Conservation (phyloP, 1,140 invertebrate genomes). For the Pissodes strobi region DNA sequence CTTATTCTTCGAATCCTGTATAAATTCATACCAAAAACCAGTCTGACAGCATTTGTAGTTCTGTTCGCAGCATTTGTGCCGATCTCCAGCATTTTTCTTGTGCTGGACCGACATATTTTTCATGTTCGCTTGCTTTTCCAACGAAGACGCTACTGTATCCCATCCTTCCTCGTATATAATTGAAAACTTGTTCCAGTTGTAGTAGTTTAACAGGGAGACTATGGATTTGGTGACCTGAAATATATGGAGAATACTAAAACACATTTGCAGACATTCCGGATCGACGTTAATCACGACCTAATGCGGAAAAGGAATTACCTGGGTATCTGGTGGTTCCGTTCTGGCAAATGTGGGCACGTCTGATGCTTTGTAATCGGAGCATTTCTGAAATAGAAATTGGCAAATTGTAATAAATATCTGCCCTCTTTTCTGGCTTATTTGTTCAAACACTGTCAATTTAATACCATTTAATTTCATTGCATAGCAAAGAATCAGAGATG, state of each 20-base stretch:
- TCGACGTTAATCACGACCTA: neutral
- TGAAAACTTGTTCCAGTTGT: slow-evolving; percentile 92
- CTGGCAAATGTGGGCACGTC: slow-evolving; percentile 89
- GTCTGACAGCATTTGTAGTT: slow-evolving; percentile 72
- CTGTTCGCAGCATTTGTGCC: slow-evolving; percentile 75
- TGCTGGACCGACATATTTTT: slow-evolving; percentile 82
- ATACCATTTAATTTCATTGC: too few relatives aligned
- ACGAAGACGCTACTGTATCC: slow-evolving; percentile 75
- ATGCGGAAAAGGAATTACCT: slow-evolving; percentile 61
- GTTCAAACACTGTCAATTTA: too few relatives aligned
- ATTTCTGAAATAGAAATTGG: slow-evolving; percentile 79
- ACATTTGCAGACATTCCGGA: slow-evolving; percentile 14
- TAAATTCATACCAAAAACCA: slow-evolving; percentile 80
- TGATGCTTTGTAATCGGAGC: slow-evolving; percentile 86
- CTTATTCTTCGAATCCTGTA: slow-evolving; percentile 85
- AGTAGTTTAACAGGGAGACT: slow-evolving; percentile 84
- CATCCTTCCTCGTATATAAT: slow-evolving; percentile 86
- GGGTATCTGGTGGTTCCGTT: slow-evolving; percentile 90
- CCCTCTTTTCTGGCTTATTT: neutral
- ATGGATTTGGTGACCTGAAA: slow-evolving; percentile 89
- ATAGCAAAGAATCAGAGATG: too few relatives aligned
- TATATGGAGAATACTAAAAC: slow-evolving; percentile 29
- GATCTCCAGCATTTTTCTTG: slow-evolving; percentile 67
- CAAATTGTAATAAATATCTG: neutral
- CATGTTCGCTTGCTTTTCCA: slow-evolving; percentile 71